These are phyloP conservation scores for Speoplatyrhinus poulsoni DNA, from an alignment of 2,113 vertebrate genomes.

Conservation along the genomic window DNA sequence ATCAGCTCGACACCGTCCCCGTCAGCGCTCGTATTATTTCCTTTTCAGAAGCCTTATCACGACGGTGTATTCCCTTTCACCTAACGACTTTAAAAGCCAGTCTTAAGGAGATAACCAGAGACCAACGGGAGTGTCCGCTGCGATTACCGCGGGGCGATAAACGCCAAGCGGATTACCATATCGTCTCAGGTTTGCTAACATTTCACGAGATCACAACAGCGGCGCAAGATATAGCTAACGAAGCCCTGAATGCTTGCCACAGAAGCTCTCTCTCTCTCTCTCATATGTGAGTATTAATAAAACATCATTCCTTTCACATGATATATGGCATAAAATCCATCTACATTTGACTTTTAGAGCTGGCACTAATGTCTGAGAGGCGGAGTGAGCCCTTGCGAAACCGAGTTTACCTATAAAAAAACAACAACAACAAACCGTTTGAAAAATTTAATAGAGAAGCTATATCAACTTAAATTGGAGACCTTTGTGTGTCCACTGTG, in stretches of 20 bases:
- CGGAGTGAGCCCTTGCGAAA: slow-evolving; percentile 20
- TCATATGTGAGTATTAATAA: slow-evolving; percentile 69
- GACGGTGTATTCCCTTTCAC: slow-evolving; percentile 49
- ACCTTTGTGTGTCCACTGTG: slow-evolving; percentile 46
- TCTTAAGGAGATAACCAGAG: slow-evolving; percentile 62
- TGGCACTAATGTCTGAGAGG: slow-evolving; percentile 63
- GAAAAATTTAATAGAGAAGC: slow-evolving; percentile 78
- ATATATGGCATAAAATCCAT: slow-evolving; percentile 69
- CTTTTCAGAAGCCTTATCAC: slow-evolving; percentile 60
- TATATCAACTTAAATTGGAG: slow-evolving; percentile 76
- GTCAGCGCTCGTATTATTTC: slow-evolving; percentile 49
- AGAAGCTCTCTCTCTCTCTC: slow-evolving; percentile 27
- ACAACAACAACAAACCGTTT: slow-evolving; percentile 60
- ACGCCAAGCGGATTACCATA: slow-evolving; percentile 69
- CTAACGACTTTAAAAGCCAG: slow-evolving; percentile 70
- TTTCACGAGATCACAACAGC: slow-evolving; percentile 66
- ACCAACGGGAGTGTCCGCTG: slow-evolving; percentile 54
- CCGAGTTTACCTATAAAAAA: slow-evolving; percentile 31
- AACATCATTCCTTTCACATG: slow-evolving; percentile 76
- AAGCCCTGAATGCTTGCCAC: slow-evolving; percentile 42
- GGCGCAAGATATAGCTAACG: slow-evolving; percentile 29
- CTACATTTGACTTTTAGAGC: slow-evolving; percentile 67
- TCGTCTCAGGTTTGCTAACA: slow-evolving; percentile 57
- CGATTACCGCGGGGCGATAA: slow-evolving; percentile 64
- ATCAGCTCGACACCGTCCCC: slow-evolving; percentile 37